A percentile compares a stretch with the other conserved stretches of the same genome.
phyloP scores from a whole-genome alignment of 2,113 vertebrate genomes.

The Colistium nudipinnis region DNA sequence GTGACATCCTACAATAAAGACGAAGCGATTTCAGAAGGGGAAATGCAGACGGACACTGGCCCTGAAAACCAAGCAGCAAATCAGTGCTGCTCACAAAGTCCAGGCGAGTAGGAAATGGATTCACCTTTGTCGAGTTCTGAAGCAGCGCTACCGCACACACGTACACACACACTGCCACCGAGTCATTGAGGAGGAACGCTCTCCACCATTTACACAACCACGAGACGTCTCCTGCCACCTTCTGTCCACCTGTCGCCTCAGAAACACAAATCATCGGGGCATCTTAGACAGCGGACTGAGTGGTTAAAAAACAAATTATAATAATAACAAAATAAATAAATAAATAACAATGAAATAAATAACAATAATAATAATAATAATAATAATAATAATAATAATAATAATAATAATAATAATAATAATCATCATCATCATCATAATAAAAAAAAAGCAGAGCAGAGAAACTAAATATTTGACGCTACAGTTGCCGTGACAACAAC shows the following conservation, averaged over 20 bases:
- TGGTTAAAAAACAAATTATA: conserved; percentile 8
- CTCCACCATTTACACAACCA: conserved; percentile 13
- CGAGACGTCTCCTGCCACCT: conserved; percentile 9
- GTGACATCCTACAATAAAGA: no score
- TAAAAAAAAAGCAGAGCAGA: conserved; percentile 12
- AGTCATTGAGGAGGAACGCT: conserved; percentile 31
- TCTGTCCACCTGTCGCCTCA: conserved; percentile 22
- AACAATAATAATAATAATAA: no score
- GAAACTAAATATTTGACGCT: conserved; percentile 14
- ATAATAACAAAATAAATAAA: no score
- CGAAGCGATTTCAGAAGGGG: no score
- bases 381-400: no score
- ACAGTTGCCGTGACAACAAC: conserved; percentile 53
- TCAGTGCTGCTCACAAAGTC: conserved; percentile 14
- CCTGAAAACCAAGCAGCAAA: conserved; percentile 1
- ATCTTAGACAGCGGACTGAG: conserved; percentile 18
- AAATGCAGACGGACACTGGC: no score
- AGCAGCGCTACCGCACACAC: background rate
- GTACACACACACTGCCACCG: background rate
- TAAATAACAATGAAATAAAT: no score
- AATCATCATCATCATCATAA: no score
- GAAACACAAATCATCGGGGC: background rate
- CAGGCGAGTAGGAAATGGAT: conserved; percentile 53
- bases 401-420: no score
- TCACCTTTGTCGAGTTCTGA: conserved; percentile 22